Base-by-base conservation (phyloP, 2,113 vertebrate genomes). In the Dendrocopos noguchii region DNA sequence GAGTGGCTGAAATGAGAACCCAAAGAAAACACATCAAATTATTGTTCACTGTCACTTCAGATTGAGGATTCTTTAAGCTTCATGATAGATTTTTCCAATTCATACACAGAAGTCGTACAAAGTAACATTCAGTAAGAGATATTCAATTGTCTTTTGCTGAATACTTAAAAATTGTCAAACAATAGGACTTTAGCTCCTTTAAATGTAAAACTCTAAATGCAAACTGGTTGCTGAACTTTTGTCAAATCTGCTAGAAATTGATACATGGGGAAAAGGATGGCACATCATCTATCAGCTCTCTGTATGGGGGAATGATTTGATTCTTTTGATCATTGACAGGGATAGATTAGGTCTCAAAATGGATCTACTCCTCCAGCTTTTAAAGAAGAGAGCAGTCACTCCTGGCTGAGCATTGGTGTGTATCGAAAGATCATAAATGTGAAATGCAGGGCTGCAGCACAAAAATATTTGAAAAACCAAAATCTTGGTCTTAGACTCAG, bases 241-340 rank as follows among this genome's bases (percentile, higher is more conserved):
- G 65, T 75, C 21, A 84, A 86, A 91, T 85, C 55, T 81, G 44
- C 65, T 71, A 91, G 61, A 34, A 94, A 90, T 80, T 88, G 91
- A 86, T 85, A 87, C 33, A 15, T 5, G 10, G 55, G 34, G 11
- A 75, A 91, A 80, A 81, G 12, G 42, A 59, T 4, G 1, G 33
- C n/a, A 47, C 61, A 31, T 50, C 65, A 75, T 90, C 90, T 93
- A 91, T 86, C 82, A 93, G 55, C 42, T 80, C 65, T 77, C 95
- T 91, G 90, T 80, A 73, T 79, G 76, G 39, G 34, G 46, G 80
- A 91, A 94, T 84, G 70, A 79, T 91, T 86, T 70, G 66, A 57
- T 87, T 92, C 92, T 94, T 96, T 97, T 94, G 93, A 94, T 90
- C 42, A 31, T 66, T 84, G 76, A 86, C 79, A 84, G 52, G 55